These are phyloP conservation scores for Hiodon alosoides DNA, from an alignment of 2,113 vertebrate species.

Conservation along the genomic window DNA sequence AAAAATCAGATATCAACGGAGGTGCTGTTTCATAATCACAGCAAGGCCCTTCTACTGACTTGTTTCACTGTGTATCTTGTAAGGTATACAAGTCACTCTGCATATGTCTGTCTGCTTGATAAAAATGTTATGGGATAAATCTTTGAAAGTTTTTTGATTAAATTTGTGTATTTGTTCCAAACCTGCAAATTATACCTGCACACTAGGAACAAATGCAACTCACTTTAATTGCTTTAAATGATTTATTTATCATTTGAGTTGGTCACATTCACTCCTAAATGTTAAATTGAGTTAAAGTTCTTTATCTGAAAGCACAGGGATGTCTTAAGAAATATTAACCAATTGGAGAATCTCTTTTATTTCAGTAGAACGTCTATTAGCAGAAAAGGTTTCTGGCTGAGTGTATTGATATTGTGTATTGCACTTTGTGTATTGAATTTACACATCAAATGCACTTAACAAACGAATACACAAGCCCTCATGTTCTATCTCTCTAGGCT, in stretches of 20 bases:
- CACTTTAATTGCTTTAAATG: neutral
- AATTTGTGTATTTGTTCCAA: neutral
- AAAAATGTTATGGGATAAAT: too few relatives aligned
- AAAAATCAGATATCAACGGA: too few relatives aligned
- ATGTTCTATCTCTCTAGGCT: neutral
- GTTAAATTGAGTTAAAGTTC: neutral
- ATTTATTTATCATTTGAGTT: neutral
- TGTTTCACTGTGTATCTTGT: too few relatives aligned
- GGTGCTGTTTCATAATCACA: too few relatives aligned
- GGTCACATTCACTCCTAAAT: neutral
- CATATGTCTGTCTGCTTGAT: too few relatives aligned
- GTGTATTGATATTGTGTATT: conserved; percentile 44
- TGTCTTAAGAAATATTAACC: too few relatives aligned
- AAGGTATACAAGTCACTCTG: too few relatives aligned
- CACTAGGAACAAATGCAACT: neutral
- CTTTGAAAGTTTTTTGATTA: neutral
- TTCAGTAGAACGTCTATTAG: too few relatives aligned
- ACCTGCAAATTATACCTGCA: neutral
- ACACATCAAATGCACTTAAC: conserved; percentile 57
- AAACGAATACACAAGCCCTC: neutral
- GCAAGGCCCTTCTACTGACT: too few relatives aligned
- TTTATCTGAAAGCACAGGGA: conserved; percentile 1
- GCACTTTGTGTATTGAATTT: conserved; percentile 28
- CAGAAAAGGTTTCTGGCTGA: too few relatives aligned
- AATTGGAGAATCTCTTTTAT: too few relatives aligned